Evolutionary conservation across 1,140 invertebrate genomes (phyloP).

Genomic region (Ceratina calcarata): DNA sequence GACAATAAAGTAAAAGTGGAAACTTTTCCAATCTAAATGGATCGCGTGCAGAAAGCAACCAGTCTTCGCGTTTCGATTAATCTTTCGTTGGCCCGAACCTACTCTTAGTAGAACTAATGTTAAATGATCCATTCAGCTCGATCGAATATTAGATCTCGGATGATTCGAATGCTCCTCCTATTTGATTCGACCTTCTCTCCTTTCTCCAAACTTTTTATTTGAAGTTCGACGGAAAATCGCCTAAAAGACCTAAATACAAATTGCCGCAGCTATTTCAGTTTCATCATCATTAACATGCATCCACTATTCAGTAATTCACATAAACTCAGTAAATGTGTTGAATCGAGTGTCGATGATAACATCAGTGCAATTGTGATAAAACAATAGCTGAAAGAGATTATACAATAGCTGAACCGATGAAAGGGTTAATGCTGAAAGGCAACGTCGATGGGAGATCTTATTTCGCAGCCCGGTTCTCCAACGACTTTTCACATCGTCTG

Average conservation of each 20-base stretch:
- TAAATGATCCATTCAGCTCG: conserved; percentile 45
- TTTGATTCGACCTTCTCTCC: background rate
- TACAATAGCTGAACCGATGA: background rate
- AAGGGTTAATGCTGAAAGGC: background rate
- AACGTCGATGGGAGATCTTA: background rate
- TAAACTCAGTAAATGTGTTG: too few species aligned
- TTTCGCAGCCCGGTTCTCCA: background rate
- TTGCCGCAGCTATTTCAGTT: too few species aligned
- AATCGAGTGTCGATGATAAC: too few species aligned
- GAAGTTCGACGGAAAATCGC: too few species aligned
- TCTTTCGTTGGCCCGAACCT: conserved; percentile 47
- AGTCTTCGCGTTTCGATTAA: conserved; percentile 66
- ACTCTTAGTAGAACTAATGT: conserved; percentile 49
- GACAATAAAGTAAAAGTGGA: conserved; percentile 61
- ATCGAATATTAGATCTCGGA: conserved; percentile 12
- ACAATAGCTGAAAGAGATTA: too few species aligned
- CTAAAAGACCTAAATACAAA: too few species aligned
- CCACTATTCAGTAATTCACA: too few species aligned
- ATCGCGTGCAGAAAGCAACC: conserved; percentile 68
- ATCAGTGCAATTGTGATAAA: too few species aligned
- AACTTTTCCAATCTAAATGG: conserved; percentile 75
- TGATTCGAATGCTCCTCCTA: background rate
- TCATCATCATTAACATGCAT: too few species aligned
- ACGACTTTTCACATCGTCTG: background rate
- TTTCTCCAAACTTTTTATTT: background rate